phyloP scores from a whole-genome alignment of 2,797 vertebrate species.

The Enteromius radiatus region DNA sequence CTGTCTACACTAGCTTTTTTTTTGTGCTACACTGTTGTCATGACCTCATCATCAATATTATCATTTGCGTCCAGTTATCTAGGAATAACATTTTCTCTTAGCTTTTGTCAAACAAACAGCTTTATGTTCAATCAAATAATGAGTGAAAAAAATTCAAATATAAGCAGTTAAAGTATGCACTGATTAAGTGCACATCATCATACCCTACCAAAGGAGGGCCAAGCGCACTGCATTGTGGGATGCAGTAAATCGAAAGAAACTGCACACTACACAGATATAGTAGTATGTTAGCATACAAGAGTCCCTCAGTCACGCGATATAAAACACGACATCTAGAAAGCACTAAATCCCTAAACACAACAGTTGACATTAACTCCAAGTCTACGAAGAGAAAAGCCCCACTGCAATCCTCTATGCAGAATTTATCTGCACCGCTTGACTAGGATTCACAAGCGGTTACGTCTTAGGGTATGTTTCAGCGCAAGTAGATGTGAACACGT shows the following conservation, averaged over 20 bases:
- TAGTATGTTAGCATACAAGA: neutral
- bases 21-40: neutral
- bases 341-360: slow-evolving; percentile 1
- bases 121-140: neutral
- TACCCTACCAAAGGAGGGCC: neutral
- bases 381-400: neutral
- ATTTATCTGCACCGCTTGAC: slow-evolving; percentile 31
- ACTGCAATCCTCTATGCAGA: slow-evolving; percentile 9
- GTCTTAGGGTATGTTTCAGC: slow-evolving; percentile 29
- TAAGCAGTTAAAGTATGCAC: neutral
- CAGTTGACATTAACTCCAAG: neutral
- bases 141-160: neutral
- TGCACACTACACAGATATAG: neutral
- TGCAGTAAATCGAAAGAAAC: neutral
- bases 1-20: neutral
- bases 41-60: neutral
- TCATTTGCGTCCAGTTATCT: neutral
- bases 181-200: neutral
- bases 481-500: slow-evolving; percentile 21
- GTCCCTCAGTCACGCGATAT: neutral
- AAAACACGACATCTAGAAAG: neutral
- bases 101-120: neutral
- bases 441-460: slow-evolving; percentile 18
- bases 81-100: neutral
- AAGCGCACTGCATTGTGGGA: neutral